Conservation (phyloP, 2,888 invertebrate genomes). For the Scaptomyza flava region DNA sequence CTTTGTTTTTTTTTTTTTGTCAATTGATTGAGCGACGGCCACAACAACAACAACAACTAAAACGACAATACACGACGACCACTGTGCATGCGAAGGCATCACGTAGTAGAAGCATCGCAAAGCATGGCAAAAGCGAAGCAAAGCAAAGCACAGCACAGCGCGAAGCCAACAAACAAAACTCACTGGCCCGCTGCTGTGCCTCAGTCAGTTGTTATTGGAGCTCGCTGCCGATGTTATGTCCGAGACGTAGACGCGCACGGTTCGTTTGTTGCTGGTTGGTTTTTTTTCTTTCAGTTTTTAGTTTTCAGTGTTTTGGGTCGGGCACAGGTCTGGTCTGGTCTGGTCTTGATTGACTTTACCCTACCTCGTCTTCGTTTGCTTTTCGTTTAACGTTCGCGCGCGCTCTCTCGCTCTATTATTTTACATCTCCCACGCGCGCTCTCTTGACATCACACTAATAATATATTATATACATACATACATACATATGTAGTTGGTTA, state of each 20-base stretch:
- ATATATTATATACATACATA: constrained; percentile 34
- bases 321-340: constrained; percentile 20
- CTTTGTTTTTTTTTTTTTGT: constrained; percentile 52
- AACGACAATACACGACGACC: constrained; percentile 24
- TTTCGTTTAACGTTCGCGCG: constrained; percentile 32
- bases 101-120: constrained; percentile 14
- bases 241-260: constrained; percentile 66
- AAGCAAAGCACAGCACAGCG: constrained; percentile 41
- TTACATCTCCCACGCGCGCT: constrained; percentile 69
- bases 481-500: constrained; percentile 38
- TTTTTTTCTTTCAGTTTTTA: constrained; percentile 25
- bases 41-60: constrained; percentile 36
- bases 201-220: constrained; percentile 74
- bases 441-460: constrained; percentile 51
- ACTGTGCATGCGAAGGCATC: constrained; percentile 16
- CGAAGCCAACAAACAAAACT: constrained; percentile 60
- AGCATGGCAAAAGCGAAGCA: constrained; percentile 15
- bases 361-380: constrained; percentile 28
- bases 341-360: constrained; percentile 40
- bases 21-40: constrained; percentile 67
- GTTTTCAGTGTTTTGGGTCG: constrained; percentile 32
- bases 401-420: constrained; percentile 24
- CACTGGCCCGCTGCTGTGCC: constrained; percentile 34
- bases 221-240: constrained; percentile 66
- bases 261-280: constrained; percentile 46